A percentile compares a stretch with the other conserved stretches of the same genome.
Evolutionary conservation across 2,113 vertebrate species (phyloP).

Genomic region (Sylvilagus bachmani): DNA sequence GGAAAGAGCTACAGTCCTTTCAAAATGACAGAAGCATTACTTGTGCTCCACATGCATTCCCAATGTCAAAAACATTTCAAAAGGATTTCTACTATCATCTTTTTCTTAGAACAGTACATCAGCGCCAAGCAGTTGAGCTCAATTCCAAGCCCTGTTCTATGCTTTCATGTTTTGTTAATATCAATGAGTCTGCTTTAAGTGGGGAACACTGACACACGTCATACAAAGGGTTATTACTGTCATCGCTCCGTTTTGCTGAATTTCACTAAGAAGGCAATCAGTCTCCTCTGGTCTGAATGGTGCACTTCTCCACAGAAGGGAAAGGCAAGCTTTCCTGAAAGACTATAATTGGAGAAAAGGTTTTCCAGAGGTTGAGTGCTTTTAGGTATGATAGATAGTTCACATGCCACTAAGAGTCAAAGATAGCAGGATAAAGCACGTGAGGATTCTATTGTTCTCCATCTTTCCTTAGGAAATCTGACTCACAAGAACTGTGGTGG

Average conservation of each 20-base stretch:
- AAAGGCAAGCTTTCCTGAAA: conserved; percentile 6
- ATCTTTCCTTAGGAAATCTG: not conserved
- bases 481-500: not conserved
- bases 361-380: conserved; percentile 48
- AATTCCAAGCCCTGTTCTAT: conserved; percentile 35
- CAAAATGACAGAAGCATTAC: conserved; percentile 7
- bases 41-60: not conserved
- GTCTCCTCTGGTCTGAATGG: conserved; percentile 51
- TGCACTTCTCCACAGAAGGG: not conserved
- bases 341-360: conserved; percentile 46
- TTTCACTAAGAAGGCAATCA: conserved; percentile 56
- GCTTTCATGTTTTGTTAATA: conserved; percentile 63
- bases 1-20: not conserved
- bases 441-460: not conserved
- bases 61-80: conserved; percentile 57
- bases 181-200: not conserved
- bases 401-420: conserved; percentile 34
- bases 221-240: conserved; percentile 58
- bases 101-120: conserved; percentile 55
- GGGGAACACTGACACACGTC: conserved; percentile 42
- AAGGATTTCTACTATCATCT: not conserved
- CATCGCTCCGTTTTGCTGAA: conserved; percentile 54
- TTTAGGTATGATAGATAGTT: conserved; percentile 49
- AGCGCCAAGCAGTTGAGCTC: conserved; percentile 3
- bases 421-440: not conserved